These are phyloP conservation scores for Ammodytes marinus DNA, from an alignment of 2,113 vertebrate genomes.

Conservation along the genomic window DNA sequence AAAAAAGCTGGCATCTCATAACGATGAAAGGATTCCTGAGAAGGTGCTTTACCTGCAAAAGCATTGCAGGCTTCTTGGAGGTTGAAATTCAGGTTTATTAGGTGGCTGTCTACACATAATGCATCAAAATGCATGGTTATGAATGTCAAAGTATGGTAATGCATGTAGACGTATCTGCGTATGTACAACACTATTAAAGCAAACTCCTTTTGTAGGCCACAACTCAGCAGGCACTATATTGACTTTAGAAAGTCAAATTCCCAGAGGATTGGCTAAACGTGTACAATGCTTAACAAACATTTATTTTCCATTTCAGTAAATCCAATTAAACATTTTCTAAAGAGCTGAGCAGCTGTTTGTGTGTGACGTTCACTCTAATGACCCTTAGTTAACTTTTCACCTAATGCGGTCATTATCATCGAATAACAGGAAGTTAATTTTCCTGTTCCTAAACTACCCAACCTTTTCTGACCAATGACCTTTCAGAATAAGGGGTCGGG, in stretches of 20 bases:
- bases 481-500: slow-evolving; percentile 76
- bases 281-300: background rate
- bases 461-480: slow-evolving; percentile 80
- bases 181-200: background rate
- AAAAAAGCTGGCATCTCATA: slow-evolving; percentile 66
- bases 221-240: too few relatives aligned
- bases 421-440: slow-evolving; percentile 87
- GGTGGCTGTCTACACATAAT: slow-evolving; percentile 1
- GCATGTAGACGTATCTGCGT: background rate
- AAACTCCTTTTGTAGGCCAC: too few relatives aligned
- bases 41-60: slow-evolving; percentile 28
- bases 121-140: slow-evolving; percentile 1
- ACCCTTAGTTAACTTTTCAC: slow-evolving; percentile 76
- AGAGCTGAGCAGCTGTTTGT: slow-evolving; percentile 38
- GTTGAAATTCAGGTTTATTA: slow-evolving; percentile 19
- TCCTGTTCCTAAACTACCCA: slow-evolving; percentile 79
- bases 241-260: too few relatives aligned
- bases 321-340: background rate
- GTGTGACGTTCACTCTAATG: slow-evolving; percentile 58
- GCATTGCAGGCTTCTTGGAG: background rate
- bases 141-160: background rate
- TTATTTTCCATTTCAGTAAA: slow-evolving; percentile 33
- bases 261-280: too few relatives aligned
- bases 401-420: slow-evolving; percentile 78
- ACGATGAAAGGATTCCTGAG: slow-evolving; percentile 65